Conservation (phyloP, 2,113 vertebrate genomes). For the Psammodynastes pulverulentus region DNA sequence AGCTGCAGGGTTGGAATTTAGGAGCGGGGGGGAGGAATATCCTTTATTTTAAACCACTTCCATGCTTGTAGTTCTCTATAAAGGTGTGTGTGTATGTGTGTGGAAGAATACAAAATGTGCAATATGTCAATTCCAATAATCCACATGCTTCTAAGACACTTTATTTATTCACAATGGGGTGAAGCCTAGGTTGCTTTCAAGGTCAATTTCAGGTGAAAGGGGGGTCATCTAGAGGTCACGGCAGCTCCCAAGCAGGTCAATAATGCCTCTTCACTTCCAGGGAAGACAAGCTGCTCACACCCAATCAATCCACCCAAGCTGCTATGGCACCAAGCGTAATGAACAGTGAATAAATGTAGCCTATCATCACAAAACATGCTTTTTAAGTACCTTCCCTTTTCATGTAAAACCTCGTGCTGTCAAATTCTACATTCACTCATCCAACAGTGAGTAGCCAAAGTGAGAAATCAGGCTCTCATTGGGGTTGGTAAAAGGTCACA, state of each 20-base stretch:
- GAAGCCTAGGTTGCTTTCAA: slow-evolving; percentile 86
- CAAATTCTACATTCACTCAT: slow-evolving; percentile 95
- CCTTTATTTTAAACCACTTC: slow-evolving; percentile 48
- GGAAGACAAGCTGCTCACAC: slow-evolving; percentile 80
- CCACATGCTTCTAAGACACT: slow-evolving; percentile 74
- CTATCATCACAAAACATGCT: slow-evolving; percentile 97
- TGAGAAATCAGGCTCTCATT: slow-evolving; percentile 93
- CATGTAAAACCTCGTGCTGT: slow-evolving; percentile 98
- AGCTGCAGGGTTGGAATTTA: slow-evolving; percentile 81
- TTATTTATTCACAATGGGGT: slow-evolving; percentile 76
- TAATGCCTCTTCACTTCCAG: slow-evolving; percentile 82
- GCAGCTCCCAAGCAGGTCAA: slow-evolving; percentile 91
- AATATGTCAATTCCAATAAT: slow-evolving; percentile 86
- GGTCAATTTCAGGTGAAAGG: slow-evolving; percentile 98
- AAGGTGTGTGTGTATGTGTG: slow-evolving; percentile 47
- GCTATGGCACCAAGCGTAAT: slow-evolving; percentile 83
- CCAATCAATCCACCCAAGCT: slow-evolving; percentile 87
- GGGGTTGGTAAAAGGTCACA: slow-evolving; percentile 99
- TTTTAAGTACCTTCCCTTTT: slow-evolving; percentile 96
- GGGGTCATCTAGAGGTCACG: slow-evolving; percentile 91
- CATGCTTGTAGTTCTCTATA: slow-evolving; percentile 56
- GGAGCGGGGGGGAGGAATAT: slow-evolving; percentile 35
- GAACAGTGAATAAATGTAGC: slow-evolving; percentile 93
- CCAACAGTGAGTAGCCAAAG: slow-evolving; percentile 84
- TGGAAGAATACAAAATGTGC: slow-evolving; percentile 71